These are phyloP conservation scores for Colletes gigas DNA, from an alignment of 1,140 invertebrate genomes.

Conservation along the genomic window DNA sequence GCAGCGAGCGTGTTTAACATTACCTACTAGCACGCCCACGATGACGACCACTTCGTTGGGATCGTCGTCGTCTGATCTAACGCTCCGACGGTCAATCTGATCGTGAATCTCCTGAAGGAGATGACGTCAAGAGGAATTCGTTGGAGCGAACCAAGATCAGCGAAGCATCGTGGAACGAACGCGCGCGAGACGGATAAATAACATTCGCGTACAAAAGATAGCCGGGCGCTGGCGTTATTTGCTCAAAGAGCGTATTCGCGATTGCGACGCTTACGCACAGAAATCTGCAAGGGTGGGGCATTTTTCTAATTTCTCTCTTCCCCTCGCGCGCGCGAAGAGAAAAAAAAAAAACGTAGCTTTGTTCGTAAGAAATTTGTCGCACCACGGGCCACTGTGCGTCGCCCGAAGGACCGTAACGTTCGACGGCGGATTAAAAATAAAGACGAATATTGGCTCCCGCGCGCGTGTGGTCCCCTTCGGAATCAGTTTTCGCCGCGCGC, in stretches of 20 bases:
- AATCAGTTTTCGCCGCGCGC: not conserved
- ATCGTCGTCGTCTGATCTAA: constrained; percentile 24
- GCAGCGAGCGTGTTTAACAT: not conserved
- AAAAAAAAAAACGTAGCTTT: too few species aligned
- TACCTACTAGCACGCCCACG: constrained; percentile 9
- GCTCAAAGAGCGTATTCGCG: too few species aligned
- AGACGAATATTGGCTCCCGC: constrained; percentile 21
- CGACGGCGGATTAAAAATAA: constrained; percentile 15
- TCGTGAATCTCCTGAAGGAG: not conserved
- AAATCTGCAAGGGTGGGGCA: too few species aligned
- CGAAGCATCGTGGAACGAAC: not conserved
- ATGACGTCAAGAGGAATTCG: not conserved
- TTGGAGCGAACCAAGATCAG: not conserved
- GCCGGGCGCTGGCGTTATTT: not conserved
- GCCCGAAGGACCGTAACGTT: too few species aligned
- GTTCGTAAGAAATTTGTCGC: too few species aligned
- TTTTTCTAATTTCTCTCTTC: too few species aligned
- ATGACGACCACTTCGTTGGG: not conserved
- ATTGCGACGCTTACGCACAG: too few species aligned
- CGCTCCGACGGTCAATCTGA: constrained; percentile 21
- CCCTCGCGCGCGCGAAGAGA: too few species aligned
- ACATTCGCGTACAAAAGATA: not conserved
- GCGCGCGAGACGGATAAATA: not conserved
- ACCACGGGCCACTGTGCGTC: too few species aligned
- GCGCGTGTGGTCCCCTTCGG: not conserved